These are phyloP conservation scores for Gobio occitaniae DNA, from an alignment of 2,797 vertebrate genomes.

Conservation along the genomic window DNA sequence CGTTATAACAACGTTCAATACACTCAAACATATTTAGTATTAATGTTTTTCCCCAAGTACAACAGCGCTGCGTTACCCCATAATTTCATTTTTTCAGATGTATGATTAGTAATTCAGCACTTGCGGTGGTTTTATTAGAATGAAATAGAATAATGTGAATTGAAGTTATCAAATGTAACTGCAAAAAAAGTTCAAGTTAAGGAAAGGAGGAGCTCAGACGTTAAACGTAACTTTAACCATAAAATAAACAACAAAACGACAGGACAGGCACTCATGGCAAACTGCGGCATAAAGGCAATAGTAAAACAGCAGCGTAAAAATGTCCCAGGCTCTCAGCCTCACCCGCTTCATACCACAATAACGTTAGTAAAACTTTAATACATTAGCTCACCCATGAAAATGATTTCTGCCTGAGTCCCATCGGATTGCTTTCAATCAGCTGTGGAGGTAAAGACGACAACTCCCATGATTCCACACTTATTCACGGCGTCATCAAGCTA, in stretches of 20 bases:
- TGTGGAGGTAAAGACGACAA: slow-evolving; percentile 2
- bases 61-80: background rate
- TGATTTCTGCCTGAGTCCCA: background rate
- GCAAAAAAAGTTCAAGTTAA: background rate
- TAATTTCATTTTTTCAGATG: background rate
- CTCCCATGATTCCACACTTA: background rate
- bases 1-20: background rate
- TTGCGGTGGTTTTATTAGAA: background rate
- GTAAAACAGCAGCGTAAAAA: background rate
- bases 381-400: background rate
- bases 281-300: background rate
- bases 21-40: background rate
- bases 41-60: background rate
- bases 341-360: background rate
- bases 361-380: background rate
- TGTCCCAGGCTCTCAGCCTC: background rate
- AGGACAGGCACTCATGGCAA: background rate
- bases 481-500: background rate
- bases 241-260: background rate
- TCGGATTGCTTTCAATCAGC: background rate
- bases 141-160: background rate
- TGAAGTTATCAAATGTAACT: background rate
- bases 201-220: background rate
- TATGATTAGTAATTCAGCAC: background rate
- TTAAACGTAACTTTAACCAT: background rate